Conservation (phyloP, 2,113 vertebrate genomes). For the Pygathrix nemaeus region DNA sequence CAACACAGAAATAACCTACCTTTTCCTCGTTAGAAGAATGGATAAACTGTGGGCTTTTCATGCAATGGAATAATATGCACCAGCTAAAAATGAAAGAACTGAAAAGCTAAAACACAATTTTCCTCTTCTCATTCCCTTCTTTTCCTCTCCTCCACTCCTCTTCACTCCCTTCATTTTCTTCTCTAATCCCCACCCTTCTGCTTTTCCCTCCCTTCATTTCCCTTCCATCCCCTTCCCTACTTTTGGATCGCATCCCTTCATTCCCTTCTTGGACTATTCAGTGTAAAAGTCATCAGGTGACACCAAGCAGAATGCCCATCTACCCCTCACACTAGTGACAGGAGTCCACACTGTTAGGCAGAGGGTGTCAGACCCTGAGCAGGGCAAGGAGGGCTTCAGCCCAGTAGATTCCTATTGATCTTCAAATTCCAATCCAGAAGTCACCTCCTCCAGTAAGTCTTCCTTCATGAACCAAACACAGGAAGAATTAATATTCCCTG, state of each 20-base stretch:
- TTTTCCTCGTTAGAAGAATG: background rate
- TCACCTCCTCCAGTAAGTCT: background rate
- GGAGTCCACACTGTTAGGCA: background rate
- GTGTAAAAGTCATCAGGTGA: background rate
- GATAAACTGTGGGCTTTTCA: background rate
- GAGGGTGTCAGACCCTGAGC: background rate
- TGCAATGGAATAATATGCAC: background rate
- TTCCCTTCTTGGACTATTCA: background rate
- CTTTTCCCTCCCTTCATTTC: background rate
- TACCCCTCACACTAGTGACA: background rate
- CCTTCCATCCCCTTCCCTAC: background rate
- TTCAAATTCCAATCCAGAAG: background rate
- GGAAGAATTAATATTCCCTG: background rate
- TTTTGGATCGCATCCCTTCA: background rate
- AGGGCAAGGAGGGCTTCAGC: background rate
- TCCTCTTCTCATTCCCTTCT: background rate
- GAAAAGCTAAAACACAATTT: background rate
- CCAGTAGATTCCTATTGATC: background rate
- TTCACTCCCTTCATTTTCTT: background rate
- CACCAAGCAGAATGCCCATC: background rate
- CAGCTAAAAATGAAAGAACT: background rate
- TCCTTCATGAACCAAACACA: background rate
- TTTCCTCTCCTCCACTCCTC: no score
- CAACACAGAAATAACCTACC: background rate
- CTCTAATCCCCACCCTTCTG: background rate